Percentiles rank a stretch among this genome's conserved stretches.
Conservation (phyloP, 2,113 vertebrate species). For the Geococcyx californianus region DNA sequence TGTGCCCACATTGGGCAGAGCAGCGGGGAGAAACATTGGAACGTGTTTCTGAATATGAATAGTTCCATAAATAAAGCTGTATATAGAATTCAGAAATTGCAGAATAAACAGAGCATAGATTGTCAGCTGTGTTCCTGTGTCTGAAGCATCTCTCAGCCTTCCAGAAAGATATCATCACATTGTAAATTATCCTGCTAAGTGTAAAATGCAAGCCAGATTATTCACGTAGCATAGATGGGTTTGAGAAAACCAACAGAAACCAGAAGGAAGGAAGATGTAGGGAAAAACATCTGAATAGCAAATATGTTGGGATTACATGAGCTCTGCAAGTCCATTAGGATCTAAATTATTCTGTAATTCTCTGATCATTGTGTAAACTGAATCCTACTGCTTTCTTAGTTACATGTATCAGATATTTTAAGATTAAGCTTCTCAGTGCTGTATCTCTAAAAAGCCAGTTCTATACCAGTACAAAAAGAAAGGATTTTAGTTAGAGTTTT, state of each 20-base stretch:
- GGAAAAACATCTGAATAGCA: background rate
- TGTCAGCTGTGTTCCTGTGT: background rate
- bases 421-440: background rate
- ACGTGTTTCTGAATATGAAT: background rate
- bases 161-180: background rate
- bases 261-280: background rate
- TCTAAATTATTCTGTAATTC: background rate
- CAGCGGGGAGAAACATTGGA: background rate
- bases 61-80: background rate
- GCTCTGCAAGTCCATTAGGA: background rate
- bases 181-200: background rate
- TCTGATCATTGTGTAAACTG: background rate
- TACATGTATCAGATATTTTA: background rate
- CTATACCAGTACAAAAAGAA: background rate
- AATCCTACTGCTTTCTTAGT: background rate
- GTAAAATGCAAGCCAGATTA: background rate
- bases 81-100: background rate
- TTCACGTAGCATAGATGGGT: background rate
- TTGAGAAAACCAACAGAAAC: background rate
- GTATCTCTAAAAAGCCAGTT: background rate
- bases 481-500: background rate
- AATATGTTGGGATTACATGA: background rate
- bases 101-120: background rate
- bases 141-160: background rate
- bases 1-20: rapidly evolving